Evolutionary conservation across 2,888 invertebrate genomes (phyloP), one percentile per base, ranked within the genome.

Genomic region (Ochlodes sylvanus): DNA sequence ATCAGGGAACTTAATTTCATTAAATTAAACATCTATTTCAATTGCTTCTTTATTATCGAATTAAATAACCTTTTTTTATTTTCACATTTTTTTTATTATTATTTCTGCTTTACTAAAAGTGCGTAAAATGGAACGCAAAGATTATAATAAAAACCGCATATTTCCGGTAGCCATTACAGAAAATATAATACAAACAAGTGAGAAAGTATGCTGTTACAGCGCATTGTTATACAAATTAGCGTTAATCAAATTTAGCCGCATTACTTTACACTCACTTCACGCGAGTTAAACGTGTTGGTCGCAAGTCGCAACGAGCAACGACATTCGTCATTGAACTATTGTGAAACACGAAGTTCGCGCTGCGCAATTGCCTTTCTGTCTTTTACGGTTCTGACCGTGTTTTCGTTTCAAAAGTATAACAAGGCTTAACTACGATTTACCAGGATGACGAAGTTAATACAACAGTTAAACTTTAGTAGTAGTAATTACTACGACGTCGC

Each of bases 381-480:
- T 66, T 69, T 69, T 78, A 82, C 90, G 91, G 90, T 86, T 75
- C 7, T 74, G 75, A 81, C 92, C 91, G 91, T 92, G 82, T 86
- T 88, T 90, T 84, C 79, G 72, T 76, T 77, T 74, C 74, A 70
- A 84, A 86, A 90, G 88, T 84, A 72, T 72, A 79, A 75, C 83
- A 90, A 88, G 91, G 92, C 92, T 86, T 85, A 92, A 93, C 67
- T 92, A 92, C 92, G 92, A 81, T 80, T 92, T 76, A 70, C 77
- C 90, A 93, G 83, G 86, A 93, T 93, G 93, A 93, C 92, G 83
- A 93, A 93, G 90, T 87, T 93, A 82, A 84, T 93, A 85, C 91
- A 91, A 85, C 92, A 92, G 80, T 92, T 93, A 89, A 89, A 86
- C 84, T 93, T 92, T 92, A 93, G 91, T 91, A 93, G 90, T 93